Conservation (phyloP, 2,888 invertebrate genomes). For the Leucania comma region DNA sequence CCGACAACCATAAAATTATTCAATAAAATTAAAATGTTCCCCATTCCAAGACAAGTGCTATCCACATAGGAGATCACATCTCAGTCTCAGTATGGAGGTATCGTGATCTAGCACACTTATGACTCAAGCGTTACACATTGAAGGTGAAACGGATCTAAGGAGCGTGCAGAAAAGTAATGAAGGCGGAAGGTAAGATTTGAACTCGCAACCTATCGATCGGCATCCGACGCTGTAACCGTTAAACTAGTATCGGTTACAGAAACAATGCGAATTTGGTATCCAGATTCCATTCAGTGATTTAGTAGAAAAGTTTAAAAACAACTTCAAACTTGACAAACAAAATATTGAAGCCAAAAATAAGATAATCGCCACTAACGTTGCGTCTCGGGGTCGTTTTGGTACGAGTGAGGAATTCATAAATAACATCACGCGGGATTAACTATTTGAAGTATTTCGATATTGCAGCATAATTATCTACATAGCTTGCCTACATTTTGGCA, state of each 20-base stretch:
- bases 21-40: constrained; percentile 77
- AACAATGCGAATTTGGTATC: constrained; percentile 10
- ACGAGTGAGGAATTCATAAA: background rate
- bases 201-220: constrained; percentile 44
- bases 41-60: constrained; percentile 83
- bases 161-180: constrained; percentile 76
- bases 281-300: background rate
- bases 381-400: background rate
- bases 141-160: constrained; percentile 90
- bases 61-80: constrained; percentile 71
- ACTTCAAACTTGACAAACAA: too few relatives aligned
- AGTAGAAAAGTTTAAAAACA: too few relatives aligned
- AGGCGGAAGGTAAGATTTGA: constrained; percentile 32
- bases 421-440: background rate
- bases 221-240: constrained; percentile 33
- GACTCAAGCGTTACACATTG: constrained; percentile 90
- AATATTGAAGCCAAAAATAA: background rate
- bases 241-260: constrained; percentile 3
- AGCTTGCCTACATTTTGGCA: constrained; percentile 31
- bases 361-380: background rate
- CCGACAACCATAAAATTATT: background rate
- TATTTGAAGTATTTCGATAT: background rate
- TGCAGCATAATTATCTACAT: background rate
- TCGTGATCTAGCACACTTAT: constrained; percentile 88
- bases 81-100: constrained; percentile 87